A percentile compares a stretch with the other conserved stretches of the same genome.
Evolutionary conservation across 2,113 vertebrate genomes (phyloP).

Genomic region (Spheniscus mendiculus): DNA sequence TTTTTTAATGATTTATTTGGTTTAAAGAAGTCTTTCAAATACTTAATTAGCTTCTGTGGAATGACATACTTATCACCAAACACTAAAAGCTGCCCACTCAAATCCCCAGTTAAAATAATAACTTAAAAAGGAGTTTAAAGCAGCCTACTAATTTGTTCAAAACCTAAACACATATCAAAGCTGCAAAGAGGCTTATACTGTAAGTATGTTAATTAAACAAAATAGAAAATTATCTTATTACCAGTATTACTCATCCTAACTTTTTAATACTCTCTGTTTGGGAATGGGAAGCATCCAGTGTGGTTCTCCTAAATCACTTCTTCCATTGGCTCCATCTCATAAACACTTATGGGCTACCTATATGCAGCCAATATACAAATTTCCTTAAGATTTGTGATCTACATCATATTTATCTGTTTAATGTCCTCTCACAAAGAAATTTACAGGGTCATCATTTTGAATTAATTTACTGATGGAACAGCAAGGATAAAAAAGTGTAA

Average conservation of each 20-base stretch:
- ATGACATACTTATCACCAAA: conserved; percentile 5
- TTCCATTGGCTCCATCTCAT: not conserved
- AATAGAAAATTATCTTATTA: conserved; percentile 31
- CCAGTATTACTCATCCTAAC: not conserved
- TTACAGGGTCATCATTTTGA: not conserved
- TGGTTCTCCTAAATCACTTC: not conserved
- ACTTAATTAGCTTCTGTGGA: conserved; percentile 42
- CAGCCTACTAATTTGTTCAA: conserved; percentile 3
- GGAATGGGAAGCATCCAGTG: not conserved
- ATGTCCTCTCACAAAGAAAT: not conserved
- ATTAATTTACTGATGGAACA: not conserved
- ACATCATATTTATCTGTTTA: not conserved
- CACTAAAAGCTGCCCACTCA: conserved; percentile 17
- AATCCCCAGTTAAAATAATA: conserved; percentile 49
- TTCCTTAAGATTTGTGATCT: not conserved
- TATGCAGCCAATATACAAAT: not conserved
- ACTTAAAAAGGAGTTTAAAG: conserved; percentile 27
- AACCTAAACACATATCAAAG: conserved; percentile 33
- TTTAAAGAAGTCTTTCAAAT: conserved; percentile 37
- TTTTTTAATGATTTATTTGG: not conserved
- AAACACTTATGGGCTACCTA: not conserved
- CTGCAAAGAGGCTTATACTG: not conserved
- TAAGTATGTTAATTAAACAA: conserved; percentile 48
- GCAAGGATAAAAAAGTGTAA: not conserved
- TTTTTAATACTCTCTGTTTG: not conserved